A percentile compares a stretch with the other conserved stretches of the same genome.
Evolutionary conservation across 2,113 vertebrate genomes (phyloP).

Genomic region (Antidorcas marsupialis): DNA sequence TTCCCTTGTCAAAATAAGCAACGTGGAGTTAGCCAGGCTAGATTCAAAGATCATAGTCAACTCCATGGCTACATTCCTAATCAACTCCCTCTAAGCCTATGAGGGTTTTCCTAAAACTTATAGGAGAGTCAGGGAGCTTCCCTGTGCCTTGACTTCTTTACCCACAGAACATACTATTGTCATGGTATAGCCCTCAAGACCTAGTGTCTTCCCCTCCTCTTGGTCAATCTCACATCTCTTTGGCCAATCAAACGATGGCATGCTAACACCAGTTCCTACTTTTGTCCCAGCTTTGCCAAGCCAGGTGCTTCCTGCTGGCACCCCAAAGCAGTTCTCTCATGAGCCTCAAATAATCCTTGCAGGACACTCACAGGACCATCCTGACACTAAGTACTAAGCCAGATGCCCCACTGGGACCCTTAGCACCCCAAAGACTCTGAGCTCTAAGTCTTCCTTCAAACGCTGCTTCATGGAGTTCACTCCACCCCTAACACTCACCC

Average conservation of each 20-base stretch:
- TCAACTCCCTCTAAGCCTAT: not conserved
- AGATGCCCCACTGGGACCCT: not conserved
- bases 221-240: not conserved
- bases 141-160: not conserved
- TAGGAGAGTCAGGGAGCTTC: not conserved
- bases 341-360: not conserved
- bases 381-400: not conserved
- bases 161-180: not conserved
- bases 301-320: slow-evolving; percentile 3
- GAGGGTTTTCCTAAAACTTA: not conserved
- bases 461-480: not conserved
- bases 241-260: not conserved
- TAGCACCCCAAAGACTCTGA: not conserved
- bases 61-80: not conserved
- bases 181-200: not conserved
- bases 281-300: not conserved
- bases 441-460: not conserved
- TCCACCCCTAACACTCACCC: not conserved
- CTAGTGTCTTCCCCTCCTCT: not conserved
- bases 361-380: not conserved
- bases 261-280: not conserved
- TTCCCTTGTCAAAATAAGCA: not conserved
- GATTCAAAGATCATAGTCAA: not conserved
- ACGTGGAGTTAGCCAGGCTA: not conserved
- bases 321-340: not conserved